Evolutionary conservation across 2,797 vertebrate genomes (phyloP), one percentile per base, ranked within the genome.

Genomic region (Anniella stebbinsi): DNA sequence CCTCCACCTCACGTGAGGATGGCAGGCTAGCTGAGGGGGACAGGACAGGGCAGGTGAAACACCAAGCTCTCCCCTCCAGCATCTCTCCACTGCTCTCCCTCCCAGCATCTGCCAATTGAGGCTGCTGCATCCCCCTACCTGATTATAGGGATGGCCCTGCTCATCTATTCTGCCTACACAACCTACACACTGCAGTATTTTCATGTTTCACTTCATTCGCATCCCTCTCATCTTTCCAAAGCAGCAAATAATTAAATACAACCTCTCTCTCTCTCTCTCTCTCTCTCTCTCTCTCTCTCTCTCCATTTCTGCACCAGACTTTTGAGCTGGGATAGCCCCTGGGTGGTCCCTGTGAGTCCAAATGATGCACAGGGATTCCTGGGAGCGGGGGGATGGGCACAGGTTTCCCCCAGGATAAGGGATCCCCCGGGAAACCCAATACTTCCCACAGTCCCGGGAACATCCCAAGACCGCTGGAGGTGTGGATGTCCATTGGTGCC

Each of bases 121-220:
- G 78, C 33, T 23, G 33, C 23, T 63, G 60, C 5, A 4, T 25
- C 23, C 23, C 2, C 60, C 54, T 57, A 12, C 54, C 12, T 57
- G 15, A 57, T 57, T 11, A 11, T 13, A 57, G 54, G 54, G 54
- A 15, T 12, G 54, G 54, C 54, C 54, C 54, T 57, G 54, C 12
- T 57, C 54, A 57, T 57, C 54, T 57, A 11, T 57, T 57, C 13
- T 15, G 54, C 54, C 54, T 57, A 15, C 54, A 15, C 54, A 86
- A 28, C 86, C 91, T 88, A 21, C n/a, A 80, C 28, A 45, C 76
- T 21, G 13, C 36, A 30, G 12, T 3, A 12, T 15, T 63, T 63
- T n/a, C 63, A 15, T 0, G 12, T 94, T 94, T 88, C 92, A 3
- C 30, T 0, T 69, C 66, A 66, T 25, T 93, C 90, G 91, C 91